Evolutionary conservation across 2,888 invertebrate genomes (phyloP), one percentile per base, ranked within the genome.

Genomic region (Chrysolina haemoptera): DNA sequence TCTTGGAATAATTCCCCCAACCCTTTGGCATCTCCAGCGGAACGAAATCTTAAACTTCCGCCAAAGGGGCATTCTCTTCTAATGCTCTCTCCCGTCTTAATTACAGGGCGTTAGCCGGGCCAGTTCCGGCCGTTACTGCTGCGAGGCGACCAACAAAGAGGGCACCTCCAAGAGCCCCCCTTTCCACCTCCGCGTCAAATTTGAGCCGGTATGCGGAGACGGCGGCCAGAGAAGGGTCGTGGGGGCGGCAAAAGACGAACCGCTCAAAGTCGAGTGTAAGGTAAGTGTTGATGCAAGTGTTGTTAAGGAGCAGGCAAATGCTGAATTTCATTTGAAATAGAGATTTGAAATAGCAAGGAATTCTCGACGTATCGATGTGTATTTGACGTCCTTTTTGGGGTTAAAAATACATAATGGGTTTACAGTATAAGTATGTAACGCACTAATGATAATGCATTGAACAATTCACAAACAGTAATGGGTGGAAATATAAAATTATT

Each of bases 161-260:
- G 95, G 95, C 14, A 94, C 94, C 82, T 94, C 94, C 0, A 91
- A 91, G 78, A 95, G 95, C 85, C 93, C 93, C 75, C 90, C 91
- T 5, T 90, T 95, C 63, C 89, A 92, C 81, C 88, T 95, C 82
- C 93, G 94, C 86, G 93, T 95, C 71, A 95, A 95, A 89, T 95
- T 85, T 79, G 89, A 89, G 73, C 91, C 91, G 20, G 88, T 90
- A 48, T 91, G 91, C 82, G 88, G 88, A 62, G 86, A 88, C 65
- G 86, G 79, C 18, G 48, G 75, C 10, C 65, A 69, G 27, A 89
- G 90, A 80, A 88, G 88, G 78, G 88, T 90, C 50, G 88, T 90
- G 77, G 91, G 91, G n/a, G 90, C 90, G 16, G 90, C 90, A 40
- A 88, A 90, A 76, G 89, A 89, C 73, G 90, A 91, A 80, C 88